These are phyloP conservation scores for Phyllotis vaccarum DNA, from an alignment of 2,797 vertebrate species.

Conservation along the genomic window DNA sequence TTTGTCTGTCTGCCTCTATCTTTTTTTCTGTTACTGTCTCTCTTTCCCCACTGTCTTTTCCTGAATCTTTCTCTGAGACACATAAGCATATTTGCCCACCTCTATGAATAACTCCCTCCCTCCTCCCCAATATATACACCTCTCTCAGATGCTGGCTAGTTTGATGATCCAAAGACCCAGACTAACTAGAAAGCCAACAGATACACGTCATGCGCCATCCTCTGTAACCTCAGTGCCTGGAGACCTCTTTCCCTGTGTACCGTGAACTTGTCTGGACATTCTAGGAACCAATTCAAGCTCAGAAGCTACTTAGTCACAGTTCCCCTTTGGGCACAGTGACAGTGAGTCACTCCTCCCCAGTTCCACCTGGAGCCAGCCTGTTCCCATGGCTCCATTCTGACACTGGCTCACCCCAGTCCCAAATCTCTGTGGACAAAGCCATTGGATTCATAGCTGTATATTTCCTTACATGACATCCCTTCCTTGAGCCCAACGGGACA, in stretches of 20 bases:
- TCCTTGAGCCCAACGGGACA: not conserved
- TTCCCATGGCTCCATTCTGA: not conserved
- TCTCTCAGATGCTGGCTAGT: not conserved
- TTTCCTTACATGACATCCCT: not conserved
- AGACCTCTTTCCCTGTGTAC: accelerated
- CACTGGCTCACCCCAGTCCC: not conserved
- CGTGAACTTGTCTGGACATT: not conserved
- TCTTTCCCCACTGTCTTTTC: not conserved
- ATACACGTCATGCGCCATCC: not conserved
- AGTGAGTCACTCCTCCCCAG: not conserved
- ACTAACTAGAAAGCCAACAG: not conserved
- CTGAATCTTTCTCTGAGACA: not conserved
- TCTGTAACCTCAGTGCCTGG: not conserved
- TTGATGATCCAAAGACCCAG: not conserved
- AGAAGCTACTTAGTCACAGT: not conserved
- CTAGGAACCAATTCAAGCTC: not conserved
- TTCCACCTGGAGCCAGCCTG: not conserved
- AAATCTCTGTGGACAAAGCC: not conserved
- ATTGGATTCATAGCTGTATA: accelerated
- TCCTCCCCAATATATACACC: not conserved
- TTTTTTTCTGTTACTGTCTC: not conserved
- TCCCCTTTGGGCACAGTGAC: not conserved
- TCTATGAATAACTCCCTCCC: not conserved
- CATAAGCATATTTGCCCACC: not conserved
- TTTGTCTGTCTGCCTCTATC: not conserved